phyloP scores from a whole-genome alignment of 1,140 invertebrate species.

The Agrypnia vestita region DNA sequence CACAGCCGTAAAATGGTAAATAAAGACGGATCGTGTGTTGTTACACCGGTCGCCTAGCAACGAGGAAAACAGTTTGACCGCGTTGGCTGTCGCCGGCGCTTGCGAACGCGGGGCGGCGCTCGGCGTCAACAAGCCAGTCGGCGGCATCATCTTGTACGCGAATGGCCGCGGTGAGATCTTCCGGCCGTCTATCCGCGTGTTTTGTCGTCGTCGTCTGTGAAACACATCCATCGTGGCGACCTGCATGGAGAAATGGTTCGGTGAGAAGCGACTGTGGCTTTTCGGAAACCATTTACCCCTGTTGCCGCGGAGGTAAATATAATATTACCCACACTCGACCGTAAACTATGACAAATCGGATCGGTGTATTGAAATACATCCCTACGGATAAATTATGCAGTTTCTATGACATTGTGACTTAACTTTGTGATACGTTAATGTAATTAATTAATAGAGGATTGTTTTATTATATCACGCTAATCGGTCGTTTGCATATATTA shows the following conservation, averaged over 20 bases:
- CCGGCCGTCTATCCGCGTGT: conserved; percentile 23
- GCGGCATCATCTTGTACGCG: conserved; percentile 44
- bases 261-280: conserved; percentile 89
- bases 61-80: background rate
- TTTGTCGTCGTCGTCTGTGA: conserved; percentile 17
- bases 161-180: conserved; percentile 44
- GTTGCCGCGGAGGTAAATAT: conserved; percentile 82
- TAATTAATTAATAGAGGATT: background rate
- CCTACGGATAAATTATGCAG: conserved; percentile 12
- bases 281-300: conserved; percentile 88
- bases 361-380: conserved; percentile 9
- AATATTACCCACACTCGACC: background rate
- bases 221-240: conserved; percentile 58
- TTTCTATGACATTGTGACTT: conserved; percentile 37
- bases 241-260: conserved; percentile 92
- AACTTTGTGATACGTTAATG: background rate
- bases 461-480: too few species aligned
- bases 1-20: too few species aligned
- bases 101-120: background rate
- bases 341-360: background rate
- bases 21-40: background rate
- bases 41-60: background rate
- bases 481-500: too few species aligned
- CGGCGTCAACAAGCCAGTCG: conserved; percentile 51
- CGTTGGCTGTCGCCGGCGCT: background rate